Evolutionary conservation across 1,140 invertebrate species (phyloP), one percentile per base, ranked within the genome.

Genomic region (Zaprionus ghesquierei): DNA sequence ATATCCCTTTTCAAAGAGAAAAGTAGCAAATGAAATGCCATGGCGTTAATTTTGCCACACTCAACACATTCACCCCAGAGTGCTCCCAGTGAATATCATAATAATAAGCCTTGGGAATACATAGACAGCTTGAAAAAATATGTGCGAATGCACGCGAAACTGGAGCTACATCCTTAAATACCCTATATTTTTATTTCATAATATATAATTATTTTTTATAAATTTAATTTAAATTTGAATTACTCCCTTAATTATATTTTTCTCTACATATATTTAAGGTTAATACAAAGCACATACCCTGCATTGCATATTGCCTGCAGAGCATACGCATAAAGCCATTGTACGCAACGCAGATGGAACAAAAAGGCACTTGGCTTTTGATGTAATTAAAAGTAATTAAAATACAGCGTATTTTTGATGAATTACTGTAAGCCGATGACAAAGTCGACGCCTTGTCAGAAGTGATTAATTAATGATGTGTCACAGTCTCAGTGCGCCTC

Each of bases 341-440:
- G 53, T 69, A 29, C 46, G 59, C 53, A 23, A 44, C 61, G 71
- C 35, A 61, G 44, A 25, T 68, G 63, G 41, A 23, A 31, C 41
- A 51, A 69, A 60, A 53, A 56, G 27, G 50, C 33, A 65, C 72
- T 68, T 64, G 46, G 54, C 41, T 33, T 25, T 38, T 60, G 51
- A 54, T 69, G 75, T 61, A 55, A 78, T 78, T 80, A 86, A 69
- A 78, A 75, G 77, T 86, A 86, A 86, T 86, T 86, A 81, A 86
- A 86, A 64, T 69, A 31, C 51, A 33, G 12, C 22, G 50, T 77
- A 46, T 73, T 75, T 76, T 61, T 78, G 62, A 81, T 66, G 60
- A 63, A 69, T 71, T 71, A n/a, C 58, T 50, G 51, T 53, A 73
- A 70, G 61, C 68, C 46, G 56, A 61, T 62, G 75, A 66, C 61